A percentile compares a stretch with the other conserved stretches of the same genome.
phyloP scores from a whole-genome alignment of 2,888 invertebrate genomes.

The Nomada flava region DNA sequence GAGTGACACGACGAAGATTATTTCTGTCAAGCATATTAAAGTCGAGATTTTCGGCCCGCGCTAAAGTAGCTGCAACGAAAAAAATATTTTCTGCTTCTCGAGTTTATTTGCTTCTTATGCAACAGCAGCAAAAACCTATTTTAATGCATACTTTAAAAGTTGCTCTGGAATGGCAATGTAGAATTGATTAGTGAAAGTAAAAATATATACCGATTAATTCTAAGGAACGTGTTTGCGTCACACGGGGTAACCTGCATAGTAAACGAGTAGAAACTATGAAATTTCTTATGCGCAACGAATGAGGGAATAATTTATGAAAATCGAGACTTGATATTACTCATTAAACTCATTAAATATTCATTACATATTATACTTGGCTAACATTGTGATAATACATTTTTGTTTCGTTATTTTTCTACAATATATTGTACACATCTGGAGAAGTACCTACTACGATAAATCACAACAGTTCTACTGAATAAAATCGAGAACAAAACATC shows the following conservation, averaged over 20 bases:
- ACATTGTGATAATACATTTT: background rate
- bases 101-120: background rate
- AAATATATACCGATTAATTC: slow-evolving; percentile 3
- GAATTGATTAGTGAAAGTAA: slow-evolving; percentile 26
- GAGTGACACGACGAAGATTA: background rate
- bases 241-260: slow-evolving; percentile 10
- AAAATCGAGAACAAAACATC: background rate
- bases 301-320: background rate
- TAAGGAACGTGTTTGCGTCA: background rate
- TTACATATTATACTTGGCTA: background rate
- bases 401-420: too few species aligned
- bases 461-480: background rate
- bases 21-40: background rate
- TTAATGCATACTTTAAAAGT: background rate
- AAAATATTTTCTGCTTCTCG: background rate
- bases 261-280: slow-evolving; percentile 24
- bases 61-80: background rate
- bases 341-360: background rate
- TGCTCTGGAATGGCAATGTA: background rate
- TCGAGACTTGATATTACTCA: background rate
- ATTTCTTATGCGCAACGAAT: too few species aligned
- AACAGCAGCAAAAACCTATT: background rate
- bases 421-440: too few species aligned
- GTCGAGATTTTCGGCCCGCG: background rate
- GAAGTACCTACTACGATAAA: background rate